Base-by-base conservation (phyloP, 2,113 vertebrate genomes). In the Archilochus colubris region DNA sequence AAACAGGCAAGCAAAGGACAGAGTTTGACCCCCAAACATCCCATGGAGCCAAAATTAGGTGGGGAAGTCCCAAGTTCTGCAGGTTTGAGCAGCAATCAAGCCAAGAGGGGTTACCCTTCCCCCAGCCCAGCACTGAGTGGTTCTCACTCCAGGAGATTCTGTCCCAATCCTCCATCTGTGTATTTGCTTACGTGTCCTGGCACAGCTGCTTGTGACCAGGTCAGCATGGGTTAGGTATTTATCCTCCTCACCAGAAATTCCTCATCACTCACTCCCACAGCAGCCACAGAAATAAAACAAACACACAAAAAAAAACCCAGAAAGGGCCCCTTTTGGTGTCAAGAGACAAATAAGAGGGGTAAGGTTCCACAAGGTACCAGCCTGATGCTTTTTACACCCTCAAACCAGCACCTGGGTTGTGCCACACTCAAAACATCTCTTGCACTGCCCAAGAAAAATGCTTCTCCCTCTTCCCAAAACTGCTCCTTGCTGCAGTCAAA, bases 41-140 rank as follows among this genome's bases (percentile, higher is more conserved):
- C 18, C 53, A 18, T 1, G 4, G 28, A 27, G 0, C 0, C 21
- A 55, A 27, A 12, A 10, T 4, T 4, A 22, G 7, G n/a, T n/a
- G 67, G 28, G 21, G 4, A 61, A 55, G 15, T 22, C 43, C 8
- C 7, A 21, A 51, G 64, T 72, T 77, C 64, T 48, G 24, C 63
- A 74, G 10, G 46, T 38, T 16, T 27, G 44, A 59, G 25, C n/a
- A 79, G n/a, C 31, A 23, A 67, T 7, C 10, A 62, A 61, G 28
- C 18, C 48, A 46, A n/a, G 14, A 40, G 12, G 2, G 0, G 19
- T 8, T 0, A 0, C 24, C 57, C 16, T 30, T 64, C 28, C 28
- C 19, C 31, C 25, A 40, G 21, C 22, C 9, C 25, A 40, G 21
- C 22, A 7, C 12, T 4, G 38, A 36, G 1, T 0, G 24, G 14